Conservation (phyloP, 1,140 invertebrate genomes). For the Scylla paramamosain region DNA sequence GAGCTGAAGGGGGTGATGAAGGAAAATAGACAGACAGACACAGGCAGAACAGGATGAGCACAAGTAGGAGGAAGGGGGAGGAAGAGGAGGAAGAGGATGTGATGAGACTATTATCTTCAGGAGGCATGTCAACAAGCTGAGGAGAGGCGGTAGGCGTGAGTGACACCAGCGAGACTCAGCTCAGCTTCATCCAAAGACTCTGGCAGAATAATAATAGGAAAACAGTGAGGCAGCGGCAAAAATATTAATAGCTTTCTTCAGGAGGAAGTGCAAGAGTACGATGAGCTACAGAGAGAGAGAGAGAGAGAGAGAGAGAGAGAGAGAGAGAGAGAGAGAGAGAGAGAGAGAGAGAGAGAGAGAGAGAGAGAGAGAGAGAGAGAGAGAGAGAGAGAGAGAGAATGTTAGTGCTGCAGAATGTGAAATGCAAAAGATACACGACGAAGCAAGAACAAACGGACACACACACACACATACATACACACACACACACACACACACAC, state of each 20-base stretch:
- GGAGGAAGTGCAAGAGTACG: neutral
- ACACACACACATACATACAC: no score
- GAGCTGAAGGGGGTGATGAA: neutral
- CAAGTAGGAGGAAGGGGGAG: neutral
- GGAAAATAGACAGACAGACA: neutral
- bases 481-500: neutral
- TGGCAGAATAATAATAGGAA: conserved; percentile 7
- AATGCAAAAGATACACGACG: neutral
- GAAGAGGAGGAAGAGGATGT: neutral
- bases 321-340: conserved; percentile 37
- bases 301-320: conserved; percentile 52
- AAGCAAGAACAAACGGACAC: neutral
- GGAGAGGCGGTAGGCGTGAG: neutral
- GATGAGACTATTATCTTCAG: neutral
- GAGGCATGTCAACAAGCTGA: conserved; percentile 1
- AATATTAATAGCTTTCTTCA: neutral
- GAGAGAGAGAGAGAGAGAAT: no score
- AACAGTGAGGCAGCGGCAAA: neutral
- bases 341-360: neutral
- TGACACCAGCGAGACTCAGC: no score
- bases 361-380: no score
- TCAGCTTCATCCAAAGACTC: neutral
- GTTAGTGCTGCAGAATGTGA: no score
- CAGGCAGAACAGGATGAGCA: neutral
- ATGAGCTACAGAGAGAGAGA: neutral